phyloP scores from a whole-genome alignment of 64 coral and sea anemone genomes.

The Montipora foliosa region DNA sequence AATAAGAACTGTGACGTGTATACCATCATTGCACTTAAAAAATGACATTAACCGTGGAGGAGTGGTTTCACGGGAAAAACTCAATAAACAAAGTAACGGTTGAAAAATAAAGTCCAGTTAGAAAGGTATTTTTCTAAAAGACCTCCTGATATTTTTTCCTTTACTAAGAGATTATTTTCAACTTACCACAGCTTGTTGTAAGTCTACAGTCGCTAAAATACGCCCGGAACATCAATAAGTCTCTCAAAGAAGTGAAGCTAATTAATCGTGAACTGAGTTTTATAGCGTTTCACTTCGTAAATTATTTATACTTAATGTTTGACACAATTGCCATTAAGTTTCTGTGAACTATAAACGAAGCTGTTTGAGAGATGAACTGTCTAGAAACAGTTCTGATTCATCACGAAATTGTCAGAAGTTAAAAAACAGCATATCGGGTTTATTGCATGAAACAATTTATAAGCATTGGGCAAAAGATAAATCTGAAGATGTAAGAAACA shows the following conservation, averaged over 20 bases:
- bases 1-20: background rate
- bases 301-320: background rate
- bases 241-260: background rate
- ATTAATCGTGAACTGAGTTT: background rate
- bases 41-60: too few relatives aligned
- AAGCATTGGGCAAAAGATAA: too few relatives aligned
- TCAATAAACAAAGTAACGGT: too few relatives aligned
- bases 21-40: too few relatives aligned
- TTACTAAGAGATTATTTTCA: too few relatives aligned
- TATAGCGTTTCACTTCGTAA: background rate
- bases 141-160: too few relatives aligned
- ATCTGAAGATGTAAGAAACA: too few relatives aligned
- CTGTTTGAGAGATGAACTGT: background rate
- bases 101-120: too few relatives aligned
- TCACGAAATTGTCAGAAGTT: background rate
- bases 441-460: too few relatives aligned
- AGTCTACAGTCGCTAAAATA: background rate
- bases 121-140: too few relatives aligned
- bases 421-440: too few relatives aligned
- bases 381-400: background rate
- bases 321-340: background rate
- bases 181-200: background rate
- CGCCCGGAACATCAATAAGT: background rate
- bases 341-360: background rate
- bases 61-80: too few relatives aligned